A percentile compares a stretch with the other conserved stretches of the same genome.
phyloP scores from a whole-genome alignment of 92 coral and sea anemone species.

The Palythoa heliodiscus region DNA sequence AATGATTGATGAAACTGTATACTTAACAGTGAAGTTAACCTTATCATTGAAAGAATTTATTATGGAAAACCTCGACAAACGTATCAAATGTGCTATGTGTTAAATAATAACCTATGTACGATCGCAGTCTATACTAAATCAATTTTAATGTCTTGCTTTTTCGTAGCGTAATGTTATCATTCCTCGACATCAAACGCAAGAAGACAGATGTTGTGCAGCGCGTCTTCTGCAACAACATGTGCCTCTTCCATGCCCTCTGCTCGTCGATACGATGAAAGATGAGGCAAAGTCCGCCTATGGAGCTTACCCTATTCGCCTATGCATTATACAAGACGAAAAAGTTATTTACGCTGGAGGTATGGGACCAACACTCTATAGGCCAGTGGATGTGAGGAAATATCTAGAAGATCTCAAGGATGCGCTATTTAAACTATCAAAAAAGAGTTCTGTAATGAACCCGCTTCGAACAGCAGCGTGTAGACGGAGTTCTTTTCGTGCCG shows the following conservation, averaged over 20 bases:
- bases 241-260: constrained; percentile 60
- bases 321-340: constrained; percentile 50
- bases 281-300: constrained; percentile 52
- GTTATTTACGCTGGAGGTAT: constrained; percentile 49
- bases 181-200: constrained; percentile 31
- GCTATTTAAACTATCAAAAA: constrained; percentile 1
- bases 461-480: constrained; percentile 3
- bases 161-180: constrained; percentile 20
- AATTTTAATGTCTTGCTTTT: background rate
- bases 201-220: constrained; percentile 54
- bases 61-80: background rate
- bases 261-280: constrained; percentile 72
- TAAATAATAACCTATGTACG: too few relatives aligned
- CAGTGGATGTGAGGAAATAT: constrained; percentile 1
- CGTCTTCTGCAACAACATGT: constrained; percentile 55
- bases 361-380: constrained; percentile 42
- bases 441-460: background rate
- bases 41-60: too few relatives aligned
- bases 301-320: constrained; percentile 53
- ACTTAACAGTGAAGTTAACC: too few relatives aligned
- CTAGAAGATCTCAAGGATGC: constrained; percentile 11
- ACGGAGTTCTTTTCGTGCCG: constrained; percentile 28
- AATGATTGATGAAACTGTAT: too few relatives aligned
- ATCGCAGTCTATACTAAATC: background rate
- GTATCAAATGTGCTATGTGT: background rate